Evolutionary conservation across 1,140 invertebrate species (phyloP), one percentile per base, ranked within the genome.

Genomic region (Vollenhovia emeryi): DNA sequence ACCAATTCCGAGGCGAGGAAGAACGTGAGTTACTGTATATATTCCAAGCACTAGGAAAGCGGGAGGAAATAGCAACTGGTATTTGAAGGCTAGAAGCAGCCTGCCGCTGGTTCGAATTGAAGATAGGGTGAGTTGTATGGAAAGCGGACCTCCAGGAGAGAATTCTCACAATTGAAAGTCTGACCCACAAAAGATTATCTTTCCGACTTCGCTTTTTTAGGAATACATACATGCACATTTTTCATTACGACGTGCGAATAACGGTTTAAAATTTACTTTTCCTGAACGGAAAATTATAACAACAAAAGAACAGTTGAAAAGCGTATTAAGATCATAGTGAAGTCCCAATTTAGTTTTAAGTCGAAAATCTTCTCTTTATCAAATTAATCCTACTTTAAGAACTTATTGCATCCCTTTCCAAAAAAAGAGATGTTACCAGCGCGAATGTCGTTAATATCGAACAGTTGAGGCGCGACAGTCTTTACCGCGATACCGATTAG

Each of bases 11-110:
- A 52, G 33, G 15, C 48, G 62, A 79, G 33, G 45, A 68, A 66
- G 30, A 52, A 50, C 59, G 43, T 36, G 59, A 52, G 45, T 64
- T 78, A 78, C 43, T 40, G 57, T 66, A 52, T 24, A 40, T 68
- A 62, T 76, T 62, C 73, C 21, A 43, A 75, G 55, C 36, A 66
- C 36, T 45, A 66, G 60, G 60, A 64, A 64, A 71, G 15, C 68
- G 27, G 45, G 9, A 79, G 60, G 45, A 66, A 79, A 79, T 79
- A 79, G 60, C 21, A 43, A 59, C 52, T 57, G 52, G 57, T 62
- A 76, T 45, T 62, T 24, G 24, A 45, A 6, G 36, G 18, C 57
- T 40, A 62, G 21, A 24, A 50, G 60, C 30, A 27, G 30, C 7
- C 50, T 21, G 52, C 21, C 8, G 45, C 5, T 64, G 60, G 30